phyloP scores from a whole-genome alignment of 2,113 vertebrate genomes.

The Meles meles region DNA sequence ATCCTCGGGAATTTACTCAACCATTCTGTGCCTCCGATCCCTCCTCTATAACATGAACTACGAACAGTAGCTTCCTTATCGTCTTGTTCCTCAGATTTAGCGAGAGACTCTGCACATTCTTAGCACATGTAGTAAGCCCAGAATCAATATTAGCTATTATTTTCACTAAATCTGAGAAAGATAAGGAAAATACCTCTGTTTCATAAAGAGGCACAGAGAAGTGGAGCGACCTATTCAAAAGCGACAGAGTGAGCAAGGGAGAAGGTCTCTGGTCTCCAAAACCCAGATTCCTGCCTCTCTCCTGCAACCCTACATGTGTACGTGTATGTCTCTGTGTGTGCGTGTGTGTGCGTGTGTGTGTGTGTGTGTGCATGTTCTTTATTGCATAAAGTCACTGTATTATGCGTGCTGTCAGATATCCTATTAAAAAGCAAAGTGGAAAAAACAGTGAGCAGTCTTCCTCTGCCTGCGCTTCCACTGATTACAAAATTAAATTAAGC shows the following conservation, averaged over 20 bases:
- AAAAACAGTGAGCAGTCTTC: constrained; percentile 74
- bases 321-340: too few relatives aligned
- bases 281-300: background rate
- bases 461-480: constrained; percentile 70
- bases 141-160: background rate
- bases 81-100: background rate
- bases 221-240: background rate
- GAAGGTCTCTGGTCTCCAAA: background rate
- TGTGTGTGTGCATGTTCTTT: background rate
- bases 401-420: constrained; percentile 76
- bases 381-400: constrained; percentile 71
- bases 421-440: constrained; percentile 78
- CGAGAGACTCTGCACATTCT: background rate
- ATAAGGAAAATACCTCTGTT: background rate
- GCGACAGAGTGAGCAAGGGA: background rate
- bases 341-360: background rate
- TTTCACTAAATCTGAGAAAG: constrained; percentile 16
- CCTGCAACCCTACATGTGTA: background rate
- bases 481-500: constrained; percentile 81
- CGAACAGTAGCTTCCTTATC: background rate
- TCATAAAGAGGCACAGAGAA: background rate
- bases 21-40: background rate
- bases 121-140: background rate
- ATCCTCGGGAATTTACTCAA: background rate
- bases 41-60: background rate